Evolutionary conservation across 2,888 invertebrate genomes (phyloP).

Genomic region (Boloria euphrosyne): DNA sequence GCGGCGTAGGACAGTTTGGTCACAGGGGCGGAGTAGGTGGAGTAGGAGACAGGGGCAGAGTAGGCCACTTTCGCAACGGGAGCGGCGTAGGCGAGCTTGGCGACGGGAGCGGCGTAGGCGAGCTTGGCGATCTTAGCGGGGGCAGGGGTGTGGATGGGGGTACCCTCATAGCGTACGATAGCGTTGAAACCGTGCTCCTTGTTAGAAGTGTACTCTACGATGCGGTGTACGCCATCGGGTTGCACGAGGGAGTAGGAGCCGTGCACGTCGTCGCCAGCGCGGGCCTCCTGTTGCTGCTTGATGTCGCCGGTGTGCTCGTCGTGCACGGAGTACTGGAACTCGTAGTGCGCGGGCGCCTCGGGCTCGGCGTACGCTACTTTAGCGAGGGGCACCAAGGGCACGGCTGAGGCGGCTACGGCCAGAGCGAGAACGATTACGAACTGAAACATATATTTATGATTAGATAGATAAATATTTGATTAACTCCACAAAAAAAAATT

Average conservation of each 20-base stretch:
- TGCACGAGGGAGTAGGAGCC: constrained; percentile 76
- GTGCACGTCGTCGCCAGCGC: constrained; percentile 68
- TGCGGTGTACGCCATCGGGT: constrained; percentile 71
- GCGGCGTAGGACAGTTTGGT: constrained; percentile 45
- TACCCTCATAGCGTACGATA: constrained; percentile 71
- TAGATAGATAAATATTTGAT: not conserved
- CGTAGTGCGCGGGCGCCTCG: constrained; percentile 68
- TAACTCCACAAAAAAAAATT: no score
- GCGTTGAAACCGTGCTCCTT: constrained; percentile 74
- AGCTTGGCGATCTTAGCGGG: constrained; percentile 52
- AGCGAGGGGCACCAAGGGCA: constrained; percentile 49
- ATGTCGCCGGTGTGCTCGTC: constrained; percentile 71
- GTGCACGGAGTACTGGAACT: constrained; percentile 72
- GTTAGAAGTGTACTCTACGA: constrained; percentile 75
- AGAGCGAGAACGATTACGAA: constrained; percentile 52
- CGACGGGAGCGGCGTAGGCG: constrained; percentile 55
- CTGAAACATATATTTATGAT: constrained; percentile 20
- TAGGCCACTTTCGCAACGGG: constrained; percentile 50
- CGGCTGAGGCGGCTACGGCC: constrained; percentile 50
- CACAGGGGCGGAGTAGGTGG: constrained; percentile 54
- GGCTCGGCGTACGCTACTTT: constrained; percentile 61
- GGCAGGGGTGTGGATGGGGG: constrained; percentile 50
- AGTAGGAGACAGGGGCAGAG: constrained; percentile 52
- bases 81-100: constrained; percentile 45
- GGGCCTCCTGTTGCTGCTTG: constrained; percentile 73